Conservation (phyloP, 2,113 vertebrate genomes). For the Butorides virescens region DNA sequence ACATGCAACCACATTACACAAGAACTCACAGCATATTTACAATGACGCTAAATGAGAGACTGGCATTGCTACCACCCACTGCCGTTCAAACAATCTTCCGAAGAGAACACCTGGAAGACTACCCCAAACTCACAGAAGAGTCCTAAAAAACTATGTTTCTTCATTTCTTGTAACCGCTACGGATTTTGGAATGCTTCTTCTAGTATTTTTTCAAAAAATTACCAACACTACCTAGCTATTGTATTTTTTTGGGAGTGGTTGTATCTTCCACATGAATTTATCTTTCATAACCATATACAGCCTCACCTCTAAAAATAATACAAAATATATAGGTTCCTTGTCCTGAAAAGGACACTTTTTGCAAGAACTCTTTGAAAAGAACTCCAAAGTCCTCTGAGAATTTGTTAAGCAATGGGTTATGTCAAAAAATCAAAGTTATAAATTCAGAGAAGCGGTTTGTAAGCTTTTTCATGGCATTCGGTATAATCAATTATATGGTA, state of each 20-base stretch:
- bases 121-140: background rate
- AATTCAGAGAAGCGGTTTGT: background rate
- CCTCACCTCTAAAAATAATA: background rate
- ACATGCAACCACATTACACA: background rate
- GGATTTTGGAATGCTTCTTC: background rate
- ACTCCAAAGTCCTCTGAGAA: background rate
- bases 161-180: background rate
- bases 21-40: background rate
- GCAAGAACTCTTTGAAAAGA: background rate
- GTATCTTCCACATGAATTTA: background rate
- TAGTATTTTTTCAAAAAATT: background rate
- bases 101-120: background rate
- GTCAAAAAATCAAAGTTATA: background rate
- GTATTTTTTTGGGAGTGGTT: background rate
- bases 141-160: background rate
- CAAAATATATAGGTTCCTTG: background rate
- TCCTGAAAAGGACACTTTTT: background rate
- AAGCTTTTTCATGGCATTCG: background rate
- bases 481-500: fast-evolving
- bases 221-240: background rate
- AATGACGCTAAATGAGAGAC: background rate
- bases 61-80: background rate
- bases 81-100: background rate
- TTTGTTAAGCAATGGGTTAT: background rate
- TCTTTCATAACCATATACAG: background rate